phyloP scores from a whole-genome alignment of 2,888 invertebrate genomes.

The Xestia c-nigrum region DNA sequence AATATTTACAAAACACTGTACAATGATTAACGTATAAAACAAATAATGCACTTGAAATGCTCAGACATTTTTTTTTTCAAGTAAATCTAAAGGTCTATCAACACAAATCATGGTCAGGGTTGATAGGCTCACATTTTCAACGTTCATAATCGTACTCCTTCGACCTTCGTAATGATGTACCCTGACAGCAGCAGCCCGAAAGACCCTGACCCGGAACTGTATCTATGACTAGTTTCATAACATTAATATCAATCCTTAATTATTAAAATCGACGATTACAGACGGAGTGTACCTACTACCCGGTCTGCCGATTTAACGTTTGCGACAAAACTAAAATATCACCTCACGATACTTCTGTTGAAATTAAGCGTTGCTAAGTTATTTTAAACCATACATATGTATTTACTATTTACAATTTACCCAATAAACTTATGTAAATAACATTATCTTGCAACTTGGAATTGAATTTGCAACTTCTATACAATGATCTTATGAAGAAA shows the following conservation, averaged over 20 bases:
- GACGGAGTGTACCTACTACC: neutral
- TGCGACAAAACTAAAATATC: slow-evolving; percentile 58
- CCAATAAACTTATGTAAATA: slow-evolving; percentile 44
- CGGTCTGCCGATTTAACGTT: slow-evolving; percentile 1
- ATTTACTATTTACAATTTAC: slow-evolving; percentile 49
- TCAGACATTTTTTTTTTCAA: neutral
- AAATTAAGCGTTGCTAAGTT: slow-evolving; percentile 39
- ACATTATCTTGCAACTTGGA: neutral
- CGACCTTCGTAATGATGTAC: neutral
- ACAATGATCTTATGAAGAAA: slow-evolving; percentile 53
- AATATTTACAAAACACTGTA: slow-evolving; percentile 72
- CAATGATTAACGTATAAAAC: slow-evolving; percentile 69
- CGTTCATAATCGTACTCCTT: neutral
- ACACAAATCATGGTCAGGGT: slow-evolving; percentile 12
- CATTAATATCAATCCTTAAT: slow-evolving; percentile 38
- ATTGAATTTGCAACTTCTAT: slow-evolving; percentile 26
- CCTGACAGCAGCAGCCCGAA: neutral
- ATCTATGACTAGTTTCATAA: slow-evolving; percentile 1
- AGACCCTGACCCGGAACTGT: slow-evolving; percentile 3
- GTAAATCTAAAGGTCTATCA: slow-evolving; percentile 5
- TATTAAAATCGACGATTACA: slow-evolving; percentile 31
- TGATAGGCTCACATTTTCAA: neutral
- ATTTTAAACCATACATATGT: slow-evolving; percentile 31
- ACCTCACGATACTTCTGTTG: slow-evolving; percentile 22
- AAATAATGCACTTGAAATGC: slow-evolving; percentile 24